Conservation (phyloP, 1,140 invertebrate species). For the Dryas iulia region DNA sequence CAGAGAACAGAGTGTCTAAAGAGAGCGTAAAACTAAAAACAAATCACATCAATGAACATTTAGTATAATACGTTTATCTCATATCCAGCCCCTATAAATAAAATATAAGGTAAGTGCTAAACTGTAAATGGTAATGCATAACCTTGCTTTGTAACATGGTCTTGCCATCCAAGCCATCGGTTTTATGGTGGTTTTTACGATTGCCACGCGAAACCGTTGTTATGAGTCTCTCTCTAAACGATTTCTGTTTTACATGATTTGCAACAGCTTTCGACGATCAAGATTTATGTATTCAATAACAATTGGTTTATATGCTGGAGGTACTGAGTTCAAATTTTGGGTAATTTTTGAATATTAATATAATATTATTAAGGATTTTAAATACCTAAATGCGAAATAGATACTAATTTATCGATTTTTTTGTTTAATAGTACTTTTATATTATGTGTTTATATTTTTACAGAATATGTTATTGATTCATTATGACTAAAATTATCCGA, state of each 20-base stretch:
- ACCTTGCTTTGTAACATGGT: constrained; percentile 45
- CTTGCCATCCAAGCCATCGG: constrained; percentile 2
- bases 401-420: no score
- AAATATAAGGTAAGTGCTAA: constrained; percentile 14
- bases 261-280: background rate
- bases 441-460: no score
- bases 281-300: constrained; percentile 1
- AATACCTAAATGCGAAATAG: no score
- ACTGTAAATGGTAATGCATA: constrained; percentile 23
- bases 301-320: no score
- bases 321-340: no score
- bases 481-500: no score
- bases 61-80: background rate
- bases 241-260: constrained; percentile 7
- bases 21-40: no score
- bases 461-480: no score
- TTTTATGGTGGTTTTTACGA: constrained; percentile 61
- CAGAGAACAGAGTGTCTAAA: no score
- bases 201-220: constrained; percentile 3
- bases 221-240: background rate
- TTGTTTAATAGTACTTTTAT: no score
- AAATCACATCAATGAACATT: background rate
- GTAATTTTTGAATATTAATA: no score
- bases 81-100: background rate
- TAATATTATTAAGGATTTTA: no score